A percentile compares a stretch with the other conserved stretches of the same genome.
These are phyloP conservation scores for Eumerus sabulonum DNA, from an alignment of 2,888 invertebrate species.

Conservation along the genomic window DNA sequence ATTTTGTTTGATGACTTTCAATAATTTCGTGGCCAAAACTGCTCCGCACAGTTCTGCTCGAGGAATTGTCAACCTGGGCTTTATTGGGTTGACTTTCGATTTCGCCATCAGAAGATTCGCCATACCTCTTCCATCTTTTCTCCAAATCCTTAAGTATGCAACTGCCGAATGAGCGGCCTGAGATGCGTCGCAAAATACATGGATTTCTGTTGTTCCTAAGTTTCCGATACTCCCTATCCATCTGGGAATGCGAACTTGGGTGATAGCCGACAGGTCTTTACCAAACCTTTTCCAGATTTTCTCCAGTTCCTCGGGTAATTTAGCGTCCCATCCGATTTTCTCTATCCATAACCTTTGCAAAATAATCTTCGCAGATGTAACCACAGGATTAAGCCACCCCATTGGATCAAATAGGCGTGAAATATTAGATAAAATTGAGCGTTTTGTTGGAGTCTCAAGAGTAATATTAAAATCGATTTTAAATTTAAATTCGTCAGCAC, in stretches of 20 bases:
- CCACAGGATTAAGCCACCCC: not conserved
- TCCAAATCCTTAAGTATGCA: not conserved
- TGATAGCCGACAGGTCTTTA: constrained; percentile 3
- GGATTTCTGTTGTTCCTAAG: too few species aligned
- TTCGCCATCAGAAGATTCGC: constrained; percentile 16
- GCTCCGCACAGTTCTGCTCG: constrained; percentile 15
- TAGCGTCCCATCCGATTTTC: constrained; percentile 6
- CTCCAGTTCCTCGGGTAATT: not conserved
- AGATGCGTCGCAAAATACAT: not conserved
- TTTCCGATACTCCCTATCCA: not conserved
- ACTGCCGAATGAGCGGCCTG: constrained; percentile 1
- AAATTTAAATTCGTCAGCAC: constrained; percentile 26
- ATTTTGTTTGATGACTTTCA: constrained; percentile 7
- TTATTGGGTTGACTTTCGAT: constrained; percentile 14
- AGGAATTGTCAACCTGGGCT: constrained; percentile 14
- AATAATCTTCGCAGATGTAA: not conserved
- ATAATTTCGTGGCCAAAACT: constrained; percentile 8
- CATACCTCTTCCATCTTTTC: too few species aligned
- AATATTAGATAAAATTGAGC: constrained; percentile 24
- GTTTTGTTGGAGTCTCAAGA: constrained; percentile 17
- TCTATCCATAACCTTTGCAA: not conserved
- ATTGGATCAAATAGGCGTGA: not conserved
- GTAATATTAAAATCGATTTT: constrained; percentile 27
- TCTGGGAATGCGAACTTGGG: not conserved
- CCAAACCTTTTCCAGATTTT: constrained; percentile 1